phyloP scores from a whole-genome alignment of 2,888 invertebrate genomes.

The Neoascia interrupta region DNA sequence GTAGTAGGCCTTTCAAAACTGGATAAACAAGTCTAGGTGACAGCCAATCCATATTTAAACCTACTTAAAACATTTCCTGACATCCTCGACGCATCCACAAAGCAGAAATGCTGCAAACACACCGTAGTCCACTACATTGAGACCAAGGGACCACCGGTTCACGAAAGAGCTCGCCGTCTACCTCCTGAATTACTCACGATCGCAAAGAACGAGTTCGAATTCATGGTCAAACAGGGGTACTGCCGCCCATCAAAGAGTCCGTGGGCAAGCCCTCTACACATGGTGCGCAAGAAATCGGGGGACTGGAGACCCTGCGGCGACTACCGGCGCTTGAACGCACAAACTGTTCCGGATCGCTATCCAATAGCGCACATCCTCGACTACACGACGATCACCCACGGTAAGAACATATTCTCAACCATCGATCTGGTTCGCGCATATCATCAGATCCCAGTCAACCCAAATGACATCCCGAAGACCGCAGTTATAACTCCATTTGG shows the following conservation, averaged over 20 bases:
- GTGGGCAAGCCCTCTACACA: constrained; percentile 19
- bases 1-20: no score
- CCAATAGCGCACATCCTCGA: constrained; percentile 71
- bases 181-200: background rate
- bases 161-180: constrained; percentile 1
- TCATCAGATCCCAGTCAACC: constrained; percentile 75
- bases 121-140: no score
- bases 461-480: constrained; percentile 75
- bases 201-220: constrained; percentile 8
- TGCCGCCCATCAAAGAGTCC: constrained; percentile 7
- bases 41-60: no score
- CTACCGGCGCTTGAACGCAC: constrained; percentile 9
- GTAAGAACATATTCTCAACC: constrained; percentile 71
- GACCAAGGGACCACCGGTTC: constrained; percentile 4
- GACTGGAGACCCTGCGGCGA: constrained; percentile 27
- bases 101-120: no score
- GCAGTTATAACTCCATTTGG: constrained; percentile 76
- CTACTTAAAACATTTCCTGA: no score
- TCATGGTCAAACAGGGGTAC: background rate
- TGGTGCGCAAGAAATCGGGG: constrained; percentile 3
- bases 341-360: constrained; percentile 73
- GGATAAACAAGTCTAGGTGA: no score
- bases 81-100: no score
- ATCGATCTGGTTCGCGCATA: constrained; percentile 75
- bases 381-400: constrained; percentile 33